Percentiles rank a stretch among this genome's conserved stretches.
These are phyloP conservation scores for Ceyx margarethae DNA, from an alignment of 2,113 vertebrate species.

Conservation along the genomic window DNA sequence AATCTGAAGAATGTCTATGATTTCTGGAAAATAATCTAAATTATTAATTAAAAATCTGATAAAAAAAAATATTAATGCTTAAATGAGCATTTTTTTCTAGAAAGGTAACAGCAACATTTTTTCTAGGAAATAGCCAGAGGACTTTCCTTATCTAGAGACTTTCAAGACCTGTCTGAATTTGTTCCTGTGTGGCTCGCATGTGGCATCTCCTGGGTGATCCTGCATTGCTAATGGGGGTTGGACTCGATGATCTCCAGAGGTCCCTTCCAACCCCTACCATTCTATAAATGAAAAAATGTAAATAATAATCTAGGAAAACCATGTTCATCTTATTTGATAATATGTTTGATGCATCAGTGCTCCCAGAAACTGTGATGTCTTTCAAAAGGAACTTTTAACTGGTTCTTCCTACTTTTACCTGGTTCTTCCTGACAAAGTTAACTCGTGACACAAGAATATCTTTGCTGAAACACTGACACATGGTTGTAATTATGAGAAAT, in stretches of 20 bases:
- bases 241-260: too few species aligned
- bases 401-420: neutral
- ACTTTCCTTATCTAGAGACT: too few species aligned
- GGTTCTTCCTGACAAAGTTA: neutral
- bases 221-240: too few species aligned
- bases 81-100: neutral
- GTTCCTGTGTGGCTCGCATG: too few species aligned
- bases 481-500: neutral
- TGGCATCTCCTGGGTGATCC: too few species aligned
- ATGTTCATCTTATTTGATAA: neutral
- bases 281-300: neutral
- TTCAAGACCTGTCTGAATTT: too few species aligned
- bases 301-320: neutral
- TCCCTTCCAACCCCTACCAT: too few species aligned
- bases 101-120: neutral
- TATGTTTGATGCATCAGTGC: neutral
- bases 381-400: neutral
- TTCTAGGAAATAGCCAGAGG: neutral
- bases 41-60: neutral
- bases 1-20: neutral
- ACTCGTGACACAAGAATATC: neutral
- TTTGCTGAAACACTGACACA: neutral
- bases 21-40: neutral
- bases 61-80: neutral
- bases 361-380: neutral